Percentiles rank a stretch among this genome's conserved stretches.
Evolutionary conservation across 1,140 invertebrate genomes (phyloP).

Genomic region (Caenorhabditis latens): DNA sequence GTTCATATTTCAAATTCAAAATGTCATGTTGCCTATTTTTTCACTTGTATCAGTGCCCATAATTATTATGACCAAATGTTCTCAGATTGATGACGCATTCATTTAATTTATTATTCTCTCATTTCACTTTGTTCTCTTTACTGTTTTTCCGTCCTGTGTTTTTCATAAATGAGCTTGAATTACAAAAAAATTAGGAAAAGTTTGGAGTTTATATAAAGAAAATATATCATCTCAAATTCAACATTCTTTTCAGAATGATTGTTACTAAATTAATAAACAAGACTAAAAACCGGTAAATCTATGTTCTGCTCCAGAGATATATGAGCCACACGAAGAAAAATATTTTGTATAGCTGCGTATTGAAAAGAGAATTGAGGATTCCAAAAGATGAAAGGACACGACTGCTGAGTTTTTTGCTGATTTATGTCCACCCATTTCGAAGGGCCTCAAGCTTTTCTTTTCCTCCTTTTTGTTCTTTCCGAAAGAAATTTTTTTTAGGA

Average conservation of each 20-base stretch:
- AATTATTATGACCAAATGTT: conserved; percentile 33
- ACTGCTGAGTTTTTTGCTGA: conserved; percentile 52
- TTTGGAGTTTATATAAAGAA: no score
- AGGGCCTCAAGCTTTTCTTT: not conserved
- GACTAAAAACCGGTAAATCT: no score
- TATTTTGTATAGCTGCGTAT: not conserved
- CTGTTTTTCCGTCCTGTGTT: not conserved
- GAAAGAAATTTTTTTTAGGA: not conserved
- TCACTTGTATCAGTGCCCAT: conserved; percentile 19
- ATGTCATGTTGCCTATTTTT: no score
- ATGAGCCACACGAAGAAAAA: not conserved
- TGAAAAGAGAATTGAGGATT: conserved; percentile 22
- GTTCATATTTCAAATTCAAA: not conserved
- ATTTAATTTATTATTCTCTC: not conserved
- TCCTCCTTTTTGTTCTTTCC: not conserved
- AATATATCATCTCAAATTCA: no score
- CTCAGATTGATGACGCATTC: conserved; percentile 33
- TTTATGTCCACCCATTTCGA: conserved; percentile 35
- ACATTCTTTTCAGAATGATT: no score
- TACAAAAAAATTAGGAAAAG: no score
- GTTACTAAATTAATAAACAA: no score
- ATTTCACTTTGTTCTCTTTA: not conserved
- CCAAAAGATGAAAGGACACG: conserved; percentile 26
- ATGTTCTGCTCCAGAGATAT: no score
- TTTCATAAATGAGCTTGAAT: not conserved